Conservation (phyloP, 2,888 invertebrate species). For the Melieria picta region DNA sequence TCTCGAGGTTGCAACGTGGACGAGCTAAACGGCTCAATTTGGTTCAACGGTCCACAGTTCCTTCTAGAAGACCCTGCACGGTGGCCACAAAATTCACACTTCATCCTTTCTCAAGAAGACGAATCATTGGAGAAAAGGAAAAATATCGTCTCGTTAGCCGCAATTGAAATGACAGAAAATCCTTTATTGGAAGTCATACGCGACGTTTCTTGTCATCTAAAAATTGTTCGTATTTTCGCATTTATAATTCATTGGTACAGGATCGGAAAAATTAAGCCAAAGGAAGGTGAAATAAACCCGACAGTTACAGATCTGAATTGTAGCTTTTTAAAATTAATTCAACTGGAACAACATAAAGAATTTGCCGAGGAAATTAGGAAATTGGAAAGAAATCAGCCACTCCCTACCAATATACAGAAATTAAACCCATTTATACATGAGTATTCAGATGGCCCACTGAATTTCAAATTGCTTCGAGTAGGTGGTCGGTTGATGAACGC, state of each 20-base stretch:
- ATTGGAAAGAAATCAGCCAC: neutral
- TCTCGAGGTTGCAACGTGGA: no score
- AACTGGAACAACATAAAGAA: neutral
- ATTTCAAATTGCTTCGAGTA: slow-evolving; percentile 11
- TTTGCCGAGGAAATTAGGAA: neutral
- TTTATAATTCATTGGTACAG: neutral
- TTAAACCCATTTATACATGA: no score
- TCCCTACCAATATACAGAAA: no score
- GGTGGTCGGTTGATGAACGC: slow-evolving; percentile 21
- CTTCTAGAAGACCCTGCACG: no score
- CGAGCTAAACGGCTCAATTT: no score
- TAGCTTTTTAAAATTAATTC: neutral
- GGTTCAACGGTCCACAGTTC: no score
- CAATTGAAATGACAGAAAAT: neutral
- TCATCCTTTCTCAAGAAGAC: slow-evolving; percentile 13
- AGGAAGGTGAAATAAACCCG: neutral
- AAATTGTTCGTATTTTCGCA: neutral
- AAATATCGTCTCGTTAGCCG: neutral
- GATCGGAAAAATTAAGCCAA: neutral
- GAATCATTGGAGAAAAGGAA: slow-evolving; percentile 16
- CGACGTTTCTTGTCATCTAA: neutral
- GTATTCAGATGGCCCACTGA: no score
- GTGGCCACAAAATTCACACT: slow-evolving; percentile 7
- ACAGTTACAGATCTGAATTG: neutral
- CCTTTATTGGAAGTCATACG: neutral